Base-by-base conservation (phyloP, 2,888 invertebrate genomes). In the Leptinotarsa tumamoca region DNA sequence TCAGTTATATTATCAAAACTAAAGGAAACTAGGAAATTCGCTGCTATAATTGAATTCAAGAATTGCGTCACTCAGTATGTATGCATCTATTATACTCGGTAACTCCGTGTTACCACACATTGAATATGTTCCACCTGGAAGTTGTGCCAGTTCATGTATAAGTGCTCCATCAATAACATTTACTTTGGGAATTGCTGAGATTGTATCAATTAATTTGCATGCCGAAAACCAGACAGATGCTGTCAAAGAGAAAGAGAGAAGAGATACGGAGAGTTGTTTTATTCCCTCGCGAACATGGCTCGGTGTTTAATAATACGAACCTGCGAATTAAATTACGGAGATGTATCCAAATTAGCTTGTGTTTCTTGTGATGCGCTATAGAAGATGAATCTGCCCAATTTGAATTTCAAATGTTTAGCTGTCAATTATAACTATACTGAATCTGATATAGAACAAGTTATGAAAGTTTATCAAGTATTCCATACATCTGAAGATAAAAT, bases 131-230 rank as follows among this genome's bases (percentile, higher is more conserved):
- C 3, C 14, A 63, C 27, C 17, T 27, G 18, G 13, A 21, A 18
- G 10, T 58, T 58, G 58, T 18, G 5, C 21, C 13, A 58, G 21
- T 23, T 14, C 58, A 58, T 58, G n/a, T 18, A 21, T 7, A 18
- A 58, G 58, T 58, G 58, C 58, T 58, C 18, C 58, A 58, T 58
- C 58, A 58, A 18, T 21, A 58, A 21, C 18, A 58, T 21, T 21
- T 58, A 58, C 58, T 58, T 21, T 58, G 58, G 13, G 4, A 58
- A n/a, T 21, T 21, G 23, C 18, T 58, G 18, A 18, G 18, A 58
- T n/a, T 58, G 58, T 21, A 58, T 58, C 23, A 27, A 61, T 61
- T 61, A 61, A 61, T 27, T 61, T 61, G 61, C 61, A 61, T 23
- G 61, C 61, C 4, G 27, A 23, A 27, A 61, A 27, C 17, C 13